Conservation (phyloP, 2,888 invertebrate species). For the Plagiodera versicolora region DNA sequence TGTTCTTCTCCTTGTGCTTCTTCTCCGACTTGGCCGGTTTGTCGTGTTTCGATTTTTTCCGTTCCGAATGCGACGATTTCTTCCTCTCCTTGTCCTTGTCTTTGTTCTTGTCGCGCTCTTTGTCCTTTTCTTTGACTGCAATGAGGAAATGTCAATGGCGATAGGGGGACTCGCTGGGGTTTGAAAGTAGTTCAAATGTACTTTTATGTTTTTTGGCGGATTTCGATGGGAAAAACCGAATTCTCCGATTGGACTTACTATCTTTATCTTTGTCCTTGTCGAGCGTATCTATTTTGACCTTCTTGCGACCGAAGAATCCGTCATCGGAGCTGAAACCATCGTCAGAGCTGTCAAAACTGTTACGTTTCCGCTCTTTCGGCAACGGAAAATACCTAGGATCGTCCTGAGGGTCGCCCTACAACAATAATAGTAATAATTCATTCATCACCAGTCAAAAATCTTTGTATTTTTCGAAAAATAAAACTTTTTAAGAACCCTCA, state of each 20-base stretch:
- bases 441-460: no score
- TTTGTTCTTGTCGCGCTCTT: slow-evolving; percentile 25
- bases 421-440: no score
- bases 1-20: slow-evolving; percentile 46
- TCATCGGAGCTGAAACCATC: slow-evolving; percentile 65
- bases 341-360: slow-evolving; percentile 68
- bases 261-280: slow-evolving; percentile 32
- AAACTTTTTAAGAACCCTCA: no score
- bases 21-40: slow-evolving; percentile 18
- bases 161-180: no score
- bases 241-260: no score
- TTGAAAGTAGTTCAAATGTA: no score
- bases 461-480: no score
- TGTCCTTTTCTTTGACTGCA: slow-evolving; percentile 19
- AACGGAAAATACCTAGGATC: slow-evolving; percentile 72
- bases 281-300: slow-evolving; percentile 29
- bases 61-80: slow-evolving; percentile 31
- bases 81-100: slow-evolving; percentile 34
- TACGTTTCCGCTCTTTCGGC: slow-evolving; percentile 71
- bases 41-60: slow-evolving; percentile 27
- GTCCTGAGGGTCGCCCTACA: slow-evolving; percentile 61
- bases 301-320: slow-evolving; percentile 57
- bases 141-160: no score
- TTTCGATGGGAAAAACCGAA: no score
- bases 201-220: no score